These are phyloP conservation scores for Alethe diademata DNA, from an alignment of 2,113 vertebrate species.

Conservation along the genomic window DNA sequence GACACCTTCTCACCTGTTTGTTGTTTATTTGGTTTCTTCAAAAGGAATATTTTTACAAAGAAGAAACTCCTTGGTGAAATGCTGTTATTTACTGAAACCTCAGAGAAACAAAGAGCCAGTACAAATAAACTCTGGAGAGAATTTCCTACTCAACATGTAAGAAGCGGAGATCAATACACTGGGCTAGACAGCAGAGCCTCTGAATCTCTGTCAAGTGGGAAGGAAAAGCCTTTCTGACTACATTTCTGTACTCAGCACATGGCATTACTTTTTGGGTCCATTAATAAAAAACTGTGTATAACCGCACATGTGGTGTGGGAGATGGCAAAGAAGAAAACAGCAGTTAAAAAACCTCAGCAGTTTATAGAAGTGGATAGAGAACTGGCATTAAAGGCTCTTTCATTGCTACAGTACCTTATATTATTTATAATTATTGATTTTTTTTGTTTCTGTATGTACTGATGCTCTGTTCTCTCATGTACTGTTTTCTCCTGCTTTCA, in stretches of 20 bases:
- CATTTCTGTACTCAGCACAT: neutral
- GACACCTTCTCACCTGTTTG: neutral
- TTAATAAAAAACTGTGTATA: neutral
- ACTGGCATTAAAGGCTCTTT: neutral
- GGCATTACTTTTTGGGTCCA: neutral
- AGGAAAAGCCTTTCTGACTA: neutral
- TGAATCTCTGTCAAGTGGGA: neutral
- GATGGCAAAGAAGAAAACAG: neutral
- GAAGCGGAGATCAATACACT: neutral
- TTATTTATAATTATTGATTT: neutral
- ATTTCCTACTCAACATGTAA: neutral
- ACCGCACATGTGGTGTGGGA: accelerated
- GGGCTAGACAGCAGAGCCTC: neutral
- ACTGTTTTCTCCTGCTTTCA: neutral
- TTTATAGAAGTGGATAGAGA: neutral
- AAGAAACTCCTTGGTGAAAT: neutral
- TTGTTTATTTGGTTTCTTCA: neutral
- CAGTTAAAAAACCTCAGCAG: neutral
- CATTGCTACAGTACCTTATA: neutral
- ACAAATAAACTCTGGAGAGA: neutral
- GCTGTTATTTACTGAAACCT: neutral
- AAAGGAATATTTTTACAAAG: neutral
- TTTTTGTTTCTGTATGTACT: neutral
- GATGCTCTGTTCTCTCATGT: neutral
- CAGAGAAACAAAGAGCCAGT: neutral